phyloP scores from a whole-genome alignment of 2,113 vertebrate species.

The Grammomys dolichurus region DNA sequence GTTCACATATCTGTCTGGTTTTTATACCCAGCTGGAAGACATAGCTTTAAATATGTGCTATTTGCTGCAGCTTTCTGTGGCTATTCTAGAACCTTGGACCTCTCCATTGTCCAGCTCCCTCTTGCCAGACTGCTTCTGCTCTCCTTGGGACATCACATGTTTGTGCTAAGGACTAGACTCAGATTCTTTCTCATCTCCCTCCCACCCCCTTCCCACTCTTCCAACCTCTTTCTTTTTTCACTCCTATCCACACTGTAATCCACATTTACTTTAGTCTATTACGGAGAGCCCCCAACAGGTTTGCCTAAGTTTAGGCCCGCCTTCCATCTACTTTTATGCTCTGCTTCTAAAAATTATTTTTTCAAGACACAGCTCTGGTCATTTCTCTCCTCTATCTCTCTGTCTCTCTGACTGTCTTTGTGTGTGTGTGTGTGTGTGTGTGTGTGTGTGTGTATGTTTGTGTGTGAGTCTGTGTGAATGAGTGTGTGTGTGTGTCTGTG shows the following conservation, averaged over 20 bases:
- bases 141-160: not conserved
- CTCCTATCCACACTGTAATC: not conserved
- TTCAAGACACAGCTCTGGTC: not conserved
- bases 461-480: not conserved
- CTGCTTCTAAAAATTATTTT: constrained; percentile 12
- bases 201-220: not conserved
- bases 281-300: not conserved
- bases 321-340: not conserved
- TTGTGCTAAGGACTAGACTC: not conserved
- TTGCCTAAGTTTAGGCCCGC: not conserved
- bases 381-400: not conserved
- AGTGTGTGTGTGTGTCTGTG: not conserved
- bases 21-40: not conserved
- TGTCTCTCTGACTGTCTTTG: not conserved
- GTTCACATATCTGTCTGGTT: not conserved
- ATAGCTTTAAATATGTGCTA: not conserved
- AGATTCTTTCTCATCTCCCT: not conserved
- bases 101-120: not conserved
- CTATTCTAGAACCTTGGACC: not conserved
- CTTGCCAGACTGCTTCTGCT: not conserved
- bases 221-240: not conserved
- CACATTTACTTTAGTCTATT: constrained; percentile 29
- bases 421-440: not conserved
- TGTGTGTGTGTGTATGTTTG: not conserved
- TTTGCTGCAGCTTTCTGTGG: not conserved